Base-by-base conservation (phyloP, 2,888 invertebrate genomes). In the Halictus quadricinctus region DNA sequence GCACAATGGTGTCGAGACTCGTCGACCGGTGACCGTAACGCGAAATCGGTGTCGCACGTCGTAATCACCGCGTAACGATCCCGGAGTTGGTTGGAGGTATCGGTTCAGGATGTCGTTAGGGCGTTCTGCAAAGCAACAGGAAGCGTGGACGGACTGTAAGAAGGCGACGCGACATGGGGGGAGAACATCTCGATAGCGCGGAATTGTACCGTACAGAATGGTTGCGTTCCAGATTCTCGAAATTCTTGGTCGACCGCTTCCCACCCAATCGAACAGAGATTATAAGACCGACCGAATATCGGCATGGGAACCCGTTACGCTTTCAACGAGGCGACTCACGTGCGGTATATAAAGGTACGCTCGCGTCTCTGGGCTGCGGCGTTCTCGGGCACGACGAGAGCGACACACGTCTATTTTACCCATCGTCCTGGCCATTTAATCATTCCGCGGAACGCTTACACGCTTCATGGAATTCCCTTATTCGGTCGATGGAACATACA, bases 351-450 rank as follows among this genome's bases (percentile, higher is more conserved):
- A 80, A 80, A 75, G 72, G 72, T 10, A 58, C 54, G n/a, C 58
- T n/a, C 41, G 77, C 81, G 64, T 8, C 41, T 41, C 58, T n/a
- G n/a, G 10, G 18, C 21, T 41, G 21, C 77, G 70, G 66, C 36
- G 36, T 36, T 43, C n/a, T 58, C 58, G 58, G 60, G 2, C 64
- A n/a, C 77, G 72, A 50, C 73, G 70, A 58, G 75, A 86, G 80
- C 83, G 80, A 77, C 87, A 64, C 81, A 70, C 83, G 79, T 83
- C 86, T 79, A 82, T 79, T 86, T 87, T 81, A 80, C 77, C 76
- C 80, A 60, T 79, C 83, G 83, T 74, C 60, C 54, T n/a, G 29
- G 77, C n/a, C 84, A 72, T 84, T 87, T 80, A 80, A 81, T 87
- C 84, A 83, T 86, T 86, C 86, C 77, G 74, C 80, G 81, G 86